These are phyloP conservation scores for Nematostella vectensis DNA, from an alignment of 92 coral and sea anemone genomes.

Conservation along the genomic window DNA sequence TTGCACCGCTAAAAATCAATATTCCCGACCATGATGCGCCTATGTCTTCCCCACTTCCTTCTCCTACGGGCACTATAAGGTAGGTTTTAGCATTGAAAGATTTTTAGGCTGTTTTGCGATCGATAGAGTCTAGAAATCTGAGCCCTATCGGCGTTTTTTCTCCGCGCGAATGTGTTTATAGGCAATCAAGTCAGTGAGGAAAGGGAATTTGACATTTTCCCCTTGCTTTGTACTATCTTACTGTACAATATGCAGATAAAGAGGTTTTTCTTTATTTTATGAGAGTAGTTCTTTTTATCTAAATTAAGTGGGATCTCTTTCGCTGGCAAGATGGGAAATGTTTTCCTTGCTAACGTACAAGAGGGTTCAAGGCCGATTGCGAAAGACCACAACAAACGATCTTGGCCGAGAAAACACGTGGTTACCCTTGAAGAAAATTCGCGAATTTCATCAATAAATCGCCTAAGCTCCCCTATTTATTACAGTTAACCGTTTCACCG, in stretches of 20 bases:
- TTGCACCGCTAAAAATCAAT: constrained; percentile 91
- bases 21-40: constrained; percentile 80
- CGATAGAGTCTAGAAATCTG: background rate
- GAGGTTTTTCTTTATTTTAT: too few species aligned
- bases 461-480: background rate
- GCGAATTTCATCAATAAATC: background rate
- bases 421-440: background rate
- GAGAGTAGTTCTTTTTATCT: too few species aligned
- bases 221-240: too few species aligned
- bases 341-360: too few species aligned
- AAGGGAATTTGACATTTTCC: background rate
- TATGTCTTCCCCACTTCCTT: constrained; percentile 86
- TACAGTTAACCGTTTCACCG: too few species aligned
- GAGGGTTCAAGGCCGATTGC: too few species aligned
- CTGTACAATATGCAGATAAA: too few species aligned
- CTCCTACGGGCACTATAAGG: constrained; percentile 98
- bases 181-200: background rate
- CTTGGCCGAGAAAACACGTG: background rate
- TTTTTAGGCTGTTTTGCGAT: background rate
- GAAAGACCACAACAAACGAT: constrained; percentile 8
- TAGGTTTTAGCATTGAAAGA: constrained; percentile 6
- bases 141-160: background rate
- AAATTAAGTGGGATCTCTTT: too few species aligned
- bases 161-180: background rate
- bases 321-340: too few species aligned